These are phyloP conservation scores for Smithornis capensis DNA, from an alignment of 2,113 vertebrate species.

Conservation along the genomic window DNA sequence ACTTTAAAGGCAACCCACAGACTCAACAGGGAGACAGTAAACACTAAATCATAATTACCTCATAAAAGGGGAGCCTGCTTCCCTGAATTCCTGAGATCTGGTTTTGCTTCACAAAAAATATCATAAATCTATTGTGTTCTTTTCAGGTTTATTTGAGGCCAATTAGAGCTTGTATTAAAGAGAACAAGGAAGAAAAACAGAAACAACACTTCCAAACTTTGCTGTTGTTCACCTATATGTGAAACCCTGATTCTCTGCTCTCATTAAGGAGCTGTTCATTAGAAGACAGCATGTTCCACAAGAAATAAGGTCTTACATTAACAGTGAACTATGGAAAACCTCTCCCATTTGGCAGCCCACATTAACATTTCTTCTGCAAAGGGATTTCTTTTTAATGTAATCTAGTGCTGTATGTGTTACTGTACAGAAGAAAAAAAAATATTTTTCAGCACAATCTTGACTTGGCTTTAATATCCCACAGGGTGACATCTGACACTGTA, in stretches of 20 bases:
- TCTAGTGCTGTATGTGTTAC: conserved; percentile 22
- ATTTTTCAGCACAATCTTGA: conserved; percentile 58
- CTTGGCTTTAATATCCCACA: conserved; percentile 65
- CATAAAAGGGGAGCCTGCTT: conserved; percentile 66
- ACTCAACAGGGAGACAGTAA: conserved; percentile 68
- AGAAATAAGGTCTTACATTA: conserved; percentile 51
- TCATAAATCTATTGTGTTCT: conserved; percentile 70
- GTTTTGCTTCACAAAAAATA: conserved; percentile 63
- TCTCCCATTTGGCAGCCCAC: conserved; percentile 56
- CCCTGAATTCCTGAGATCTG: conserved; percentile 57
- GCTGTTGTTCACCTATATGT: not conserved
- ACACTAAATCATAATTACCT: conserved; percentile 76
- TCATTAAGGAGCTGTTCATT: conserved; percentile 66
- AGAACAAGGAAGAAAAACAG: conserved; percentile 60
- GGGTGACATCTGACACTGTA: conserved; percentile 50
- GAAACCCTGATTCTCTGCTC: conserved; percentile 2
- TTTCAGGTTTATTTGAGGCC: conserved; percentile 68
- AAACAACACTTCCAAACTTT: conserved; percentile 55
- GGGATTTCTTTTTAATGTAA: conserved; percentile 48
- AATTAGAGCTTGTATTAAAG: conserved; percentile 72
- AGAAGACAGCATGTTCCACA: conserved; percentile 28
- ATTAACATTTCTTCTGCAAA: conserved; percentile 59
- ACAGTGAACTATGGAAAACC: conserved; percentile 59
- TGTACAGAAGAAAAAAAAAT: conserved; percentile 63
- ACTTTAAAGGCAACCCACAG: conserved; percentile 70